Base-by-base conservation (phyloP, 1,140 invertebrate genomes). In the Metopolophium dirhodum region DNA sequence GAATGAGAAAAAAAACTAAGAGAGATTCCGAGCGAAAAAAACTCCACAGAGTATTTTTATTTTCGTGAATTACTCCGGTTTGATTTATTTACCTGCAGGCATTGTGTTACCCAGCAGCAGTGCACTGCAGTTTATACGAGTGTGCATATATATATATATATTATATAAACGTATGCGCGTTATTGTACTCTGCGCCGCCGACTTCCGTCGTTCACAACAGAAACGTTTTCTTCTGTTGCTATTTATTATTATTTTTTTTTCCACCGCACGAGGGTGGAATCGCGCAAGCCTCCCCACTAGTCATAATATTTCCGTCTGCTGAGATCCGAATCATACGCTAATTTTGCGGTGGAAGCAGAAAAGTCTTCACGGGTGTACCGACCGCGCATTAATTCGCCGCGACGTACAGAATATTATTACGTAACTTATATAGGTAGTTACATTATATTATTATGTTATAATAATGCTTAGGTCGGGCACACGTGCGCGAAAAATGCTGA, bases 71-170 rank as follows among this genome's bases (percentile, higher is more conserved):
- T 93, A 93, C 91, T 37, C 82, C 37, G 22, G 77, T 57, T 93
- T 93, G 91, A 92, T 92, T 92, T 92, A 93, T 93, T 93, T 93
- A 93, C 91, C 91, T 57, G 77, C 68, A 22, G 85, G 26, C 41
- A 85, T 85, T 85, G 83, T 85, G 82, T 37, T 86, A 45, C 77
- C n/a, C 49, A 1, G 20, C 87, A 54, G 26, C 26, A 61, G 30
- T 61, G 57, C 26, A 61, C 61, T 77, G n/a, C 30, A 77, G 61
- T 77, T 77, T 77, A 77, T 77, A 18, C n/a, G 14, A 6, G 61
- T n/a, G 30, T 77, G 14, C 30, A 18, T 68, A n/a, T n/a, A 68
- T 68, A 68, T n/a, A n/a, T 14, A n/a, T 77, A 77, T n/a, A 35
- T 30, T 30, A 68, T 68, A 22, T 54, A 54, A 54, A 54, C 22